Conservation (phyloP, 2,888 invertebrate genomes). For the Callyntrura sp. region DNA sequence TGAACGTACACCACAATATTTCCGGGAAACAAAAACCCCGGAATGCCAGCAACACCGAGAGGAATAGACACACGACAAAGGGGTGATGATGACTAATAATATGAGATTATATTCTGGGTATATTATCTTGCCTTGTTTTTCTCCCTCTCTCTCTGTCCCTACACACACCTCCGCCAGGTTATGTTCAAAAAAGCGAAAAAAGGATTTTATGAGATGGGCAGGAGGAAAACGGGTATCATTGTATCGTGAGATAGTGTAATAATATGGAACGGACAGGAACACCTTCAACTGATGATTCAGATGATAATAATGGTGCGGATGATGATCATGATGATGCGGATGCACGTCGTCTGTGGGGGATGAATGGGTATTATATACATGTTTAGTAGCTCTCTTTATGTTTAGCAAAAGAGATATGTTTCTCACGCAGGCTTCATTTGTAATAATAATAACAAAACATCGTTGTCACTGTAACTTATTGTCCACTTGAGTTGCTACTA, state of each 20-base stretch:
- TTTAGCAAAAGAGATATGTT: conserved; percentile 8
- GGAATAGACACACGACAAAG: not conserved
- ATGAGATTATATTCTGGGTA: not conserved
- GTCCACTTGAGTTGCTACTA: conserved; percentile 64
- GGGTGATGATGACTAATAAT: conserved; percentile 48
- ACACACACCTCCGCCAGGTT: conserved; percentile 8
- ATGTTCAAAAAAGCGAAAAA: conserved; percentile 4
- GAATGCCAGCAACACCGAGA: not conserved
- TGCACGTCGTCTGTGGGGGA: conserved; percentile 13
- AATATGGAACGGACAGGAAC: conserved; percentile 65
- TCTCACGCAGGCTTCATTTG: conserved; percentile 63
- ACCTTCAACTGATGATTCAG: conserved; percentile 60
- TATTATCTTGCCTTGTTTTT: too few relatives aligned
- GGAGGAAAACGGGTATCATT: conserved; percentile 31
- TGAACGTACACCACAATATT: conserved; percentile 6
- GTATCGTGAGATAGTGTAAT: conserved; percentile 43
- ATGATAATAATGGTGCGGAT: not conserved
- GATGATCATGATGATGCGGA: conserved; percentile 25
- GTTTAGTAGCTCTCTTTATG: not conserved
- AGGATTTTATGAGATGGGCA: conserved; percentile 31
- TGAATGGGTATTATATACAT: conserved; percentile 8
- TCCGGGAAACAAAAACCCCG: not conserved
- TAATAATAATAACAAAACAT: conserved; percentile 62
- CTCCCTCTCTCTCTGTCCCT: not conserved
- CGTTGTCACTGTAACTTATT: conserved; percentile 59